Percentiles rank a stretch among this genome's conserved stretches.
phyloP scores from a whole-genome alignment of 1,140 invertebrate genomes.

The Drosophila athabasca region DNA sequence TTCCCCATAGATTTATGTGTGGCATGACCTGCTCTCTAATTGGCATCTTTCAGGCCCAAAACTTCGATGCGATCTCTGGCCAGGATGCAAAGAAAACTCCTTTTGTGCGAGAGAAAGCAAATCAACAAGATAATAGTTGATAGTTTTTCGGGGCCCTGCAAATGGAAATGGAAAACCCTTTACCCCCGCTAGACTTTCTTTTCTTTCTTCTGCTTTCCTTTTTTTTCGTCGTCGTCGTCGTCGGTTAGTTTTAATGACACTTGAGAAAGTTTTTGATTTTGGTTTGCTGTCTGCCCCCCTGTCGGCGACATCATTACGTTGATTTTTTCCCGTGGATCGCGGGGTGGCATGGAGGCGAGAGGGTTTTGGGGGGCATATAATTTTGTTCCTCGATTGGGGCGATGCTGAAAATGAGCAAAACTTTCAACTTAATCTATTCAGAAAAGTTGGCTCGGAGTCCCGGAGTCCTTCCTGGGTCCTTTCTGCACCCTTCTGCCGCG shows the following conservation, averaged over 20 bases:
- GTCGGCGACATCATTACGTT: constrained; percentile 72
- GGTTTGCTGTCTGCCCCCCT: constrained; percentile 48
- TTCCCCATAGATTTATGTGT: constrained; percentile 18
- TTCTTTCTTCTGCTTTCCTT: constrained; percentile 22
- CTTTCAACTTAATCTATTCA: constrained; percentile 82
- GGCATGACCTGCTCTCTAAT: constrained; percentile 47
- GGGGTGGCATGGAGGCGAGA: too few species aligned
- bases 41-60: constrained; percentile 47
- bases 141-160: constrained; percentile 18
- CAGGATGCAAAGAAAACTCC: constrained; percentile 7
- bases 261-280: constrained; percentile 79
- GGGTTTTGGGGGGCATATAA: constrained; percentile 44
- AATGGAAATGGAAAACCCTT: constrained; percentile 50
- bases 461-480: constrained; percentile 24
- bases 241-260: constrained; percentile 77
- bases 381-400: constrained; percentile 62
- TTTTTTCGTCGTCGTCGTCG: neutral
- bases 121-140: constrained; percentile 69
- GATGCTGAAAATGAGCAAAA: constrained; percentile 81
- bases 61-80: constrained; percentile 11
- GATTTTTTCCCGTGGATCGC: constrained; percentile 33
- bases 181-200: constrained; percentile 20
- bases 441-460: constrained; percentile 70
- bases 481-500: neutral
- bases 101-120: constrained; percentile 26